Evolutionary conservation across 2,113 vertebrate genomes (phyloP).

Genomic region (Petrocephalus zakoni): DNA sequence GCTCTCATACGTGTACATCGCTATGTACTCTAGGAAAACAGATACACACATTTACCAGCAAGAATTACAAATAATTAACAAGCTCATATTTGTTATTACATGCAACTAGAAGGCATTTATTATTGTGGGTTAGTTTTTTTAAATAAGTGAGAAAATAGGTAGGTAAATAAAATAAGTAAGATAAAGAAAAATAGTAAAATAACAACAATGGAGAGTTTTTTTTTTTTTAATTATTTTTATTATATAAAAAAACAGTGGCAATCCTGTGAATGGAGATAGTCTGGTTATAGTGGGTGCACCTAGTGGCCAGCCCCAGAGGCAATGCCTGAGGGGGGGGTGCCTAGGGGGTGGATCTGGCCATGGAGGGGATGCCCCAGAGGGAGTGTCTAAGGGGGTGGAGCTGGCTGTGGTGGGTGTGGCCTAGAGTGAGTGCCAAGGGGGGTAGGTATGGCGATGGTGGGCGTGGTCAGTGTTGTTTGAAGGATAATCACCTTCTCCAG

Average conservation of each 20-base stretch:
- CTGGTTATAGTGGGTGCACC: background rate
- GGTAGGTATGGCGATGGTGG: background rate
- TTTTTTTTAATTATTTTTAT: no score
- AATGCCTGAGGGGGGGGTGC: background rate
- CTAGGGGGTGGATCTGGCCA: background rate
- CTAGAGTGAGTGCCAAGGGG: background rate
- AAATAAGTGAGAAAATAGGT: background rate
- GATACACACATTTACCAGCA: background rate
- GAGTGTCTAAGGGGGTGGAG: background rate
- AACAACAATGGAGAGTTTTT: background rate
- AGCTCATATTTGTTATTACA: background rate
- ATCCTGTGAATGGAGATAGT: background rate
- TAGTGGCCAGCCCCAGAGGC: background rate
- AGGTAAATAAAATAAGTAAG: no score
- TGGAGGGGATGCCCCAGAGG: background rate
- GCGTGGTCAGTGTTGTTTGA: background rate
- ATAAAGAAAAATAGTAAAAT: background rate
- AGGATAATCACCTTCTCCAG: slow-evolving; percentile 79
- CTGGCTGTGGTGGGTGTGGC: background rate
- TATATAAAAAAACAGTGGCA: background rate
- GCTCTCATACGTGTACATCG: slow-evolving; percentile 99
- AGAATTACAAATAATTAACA: background rate
- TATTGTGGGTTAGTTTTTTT: background rate
- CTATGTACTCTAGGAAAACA: slow-evolving; percentile 77
- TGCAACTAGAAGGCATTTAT: background rate